Conservation (phyloP, 2,113 vertebrate species). For the Lates calcarifer region DNA sequence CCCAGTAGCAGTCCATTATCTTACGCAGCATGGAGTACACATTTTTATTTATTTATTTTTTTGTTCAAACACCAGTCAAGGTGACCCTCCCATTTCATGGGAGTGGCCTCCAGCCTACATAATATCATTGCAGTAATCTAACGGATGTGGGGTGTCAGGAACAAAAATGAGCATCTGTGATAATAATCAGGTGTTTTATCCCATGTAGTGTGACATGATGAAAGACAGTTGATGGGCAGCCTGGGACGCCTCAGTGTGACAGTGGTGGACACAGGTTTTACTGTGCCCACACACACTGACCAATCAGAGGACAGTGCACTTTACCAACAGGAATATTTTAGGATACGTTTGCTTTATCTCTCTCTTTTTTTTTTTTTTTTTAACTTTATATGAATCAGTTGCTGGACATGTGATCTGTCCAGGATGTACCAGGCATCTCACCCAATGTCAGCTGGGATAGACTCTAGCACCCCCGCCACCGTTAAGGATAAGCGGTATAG, state of each 20-base stretch:
- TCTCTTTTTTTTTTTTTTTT: neutral
- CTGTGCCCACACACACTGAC: conserved; percentile 14
- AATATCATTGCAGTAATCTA: conserved; percentile 65
- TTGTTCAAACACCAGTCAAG: conserved; percentile 75
- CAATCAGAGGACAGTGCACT: neutral
- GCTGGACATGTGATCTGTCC: no score
- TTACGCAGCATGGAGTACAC: conserved; percentile 77
- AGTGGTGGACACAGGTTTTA: conserved; percentile 42
- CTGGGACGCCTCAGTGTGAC: conserved; percentile 33
- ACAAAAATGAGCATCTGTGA: conserved; percentile 52
- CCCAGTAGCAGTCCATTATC: conserved; percentile 84
- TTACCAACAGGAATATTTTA: neutral
- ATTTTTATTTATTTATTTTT: conserved; percentile 70
- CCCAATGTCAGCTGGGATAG: no score
- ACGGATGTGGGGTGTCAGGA: conserved; percentile 48
- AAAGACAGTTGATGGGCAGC: conserved; percentile 53
- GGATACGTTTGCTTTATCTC: neutral
- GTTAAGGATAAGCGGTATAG: no score
- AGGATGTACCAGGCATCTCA: no score
- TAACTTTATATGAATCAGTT: no score
- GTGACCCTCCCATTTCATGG: conserved; percentile 83
- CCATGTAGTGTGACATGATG: conserved; percentile 47
- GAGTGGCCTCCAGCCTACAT: conserved; percentile 68
- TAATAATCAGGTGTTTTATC: conserved; percentile 64
- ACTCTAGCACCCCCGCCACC: no score